Base-by-base conservation (phyloP, 2,113 vertebrate genomes). In the Equus quagga region DNA sequence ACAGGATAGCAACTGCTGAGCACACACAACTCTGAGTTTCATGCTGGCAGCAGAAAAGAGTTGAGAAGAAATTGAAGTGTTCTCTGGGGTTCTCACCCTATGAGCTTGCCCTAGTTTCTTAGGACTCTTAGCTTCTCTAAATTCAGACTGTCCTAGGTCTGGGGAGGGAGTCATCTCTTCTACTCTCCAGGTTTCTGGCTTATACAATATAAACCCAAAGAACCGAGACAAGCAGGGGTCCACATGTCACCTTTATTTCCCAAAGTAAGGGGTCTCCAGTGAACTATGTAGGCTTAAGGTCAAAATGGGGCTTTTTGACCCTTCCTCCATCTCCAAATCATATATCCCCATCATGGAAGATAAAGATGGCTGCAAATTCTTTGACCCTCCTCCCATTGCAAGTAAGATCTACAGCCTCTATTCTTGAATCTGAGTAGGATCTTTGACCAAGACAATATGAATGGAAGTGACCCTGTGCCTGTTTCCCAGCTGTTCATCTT, bases 61-160 rank as follows among this genome's bases (percentile, higher is more conserved):
- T 78, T 46, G 84, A 95, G 89, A 73, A 94, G 79, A 75, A 67
- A 44, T 3, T n/a, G 46, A 94, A 86, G 23, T 95, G 62, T 72
- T 84, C 78, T 96, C 81, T 86, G 62, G 86, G 36, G 26, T 51
- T 87, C 78, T 91, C 51, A 26, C 18, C n/a, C 78, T 14, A 31
- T 36, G 26, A n/a, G 65, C 73, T 1, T 51, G 28, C 81, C 73
- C 80, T 65, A n/a, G 49, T 73, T 96, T 86, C 91, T 78, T 33
- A 51, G 44, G 51, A 28, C 36, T 70, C 33, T 60, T 86, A n/a
- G 33, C 26, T 69, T 91, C 58, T 76, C 2, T 89, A 76, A 79
- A 18, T 58, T 14, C 19, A 41, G 70, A 12, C 21, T 69, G 3
- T 46, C 31, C 11, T n/a, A 83, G 60, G 28, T 82, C 62, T 93